A percentile compares a stretch with the other conserved stretches of the same genome.
phyloP scores from a whole-genome alignment of 2,113 vertebrate species.

The Mesocricetus auratus region DNA sequence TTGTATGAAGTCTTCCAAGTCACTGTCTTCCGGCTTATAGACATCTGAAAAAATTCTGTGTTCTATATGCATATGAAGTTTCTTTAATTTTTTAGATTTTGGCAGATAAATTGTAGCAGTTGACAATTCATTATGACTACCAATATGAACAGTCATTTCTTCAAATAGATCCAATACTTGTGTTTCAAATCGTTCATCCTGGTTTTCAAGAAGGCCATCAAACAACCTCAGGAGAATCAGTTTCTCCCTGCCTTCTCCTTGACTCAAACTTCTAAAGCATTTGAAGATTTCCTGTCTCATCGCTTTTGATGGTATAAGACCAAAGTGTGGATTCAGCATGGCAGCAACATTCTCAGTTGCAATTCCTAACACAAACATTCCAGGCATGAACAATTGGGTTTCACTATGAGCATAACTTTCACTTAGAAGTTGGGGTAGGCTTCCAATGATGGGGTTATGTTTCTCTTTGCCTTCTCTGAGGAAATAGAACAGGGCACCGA shows the following conservation, averaged over 20 bases:
- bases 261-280: neutral
- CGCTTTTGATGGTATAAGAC: neutral
- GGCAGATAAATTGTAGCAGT: neutral
- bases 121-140: rapidly evolving
- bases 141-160: neutral
- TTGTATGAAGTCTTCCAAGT: rapidly evolving
- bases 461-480: neutral
- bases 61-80: neutral
- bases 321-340: neutral
- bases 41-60: neutral
- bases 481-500: constrained; percentile 57
- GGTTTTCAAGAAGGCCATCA: constrained; percentile 10
- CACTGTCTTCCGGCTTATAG: rapidly evolving
- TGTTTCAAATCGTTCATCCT: neutral
- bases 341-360: rapidly evolving
- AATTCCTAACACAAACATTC: constrained; percentile 54
- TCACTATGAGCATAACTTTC: rapidly evolving
- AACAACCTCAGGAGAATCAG: neutral
- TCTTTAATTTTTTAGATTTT: neutral
- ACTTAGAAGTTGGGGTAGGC: neutral
- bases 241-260: rapidly evolving
- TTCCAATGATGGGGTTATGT: neutral
- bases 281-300: neutral
- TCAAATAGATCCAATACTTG: constrained; percentile 34
- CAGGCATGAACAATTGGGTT: neutral